A percentile compares a stretch with the other conserved stretches of the same genome.
Conservation (phyloP, 2,888 invertebrate genomes). For the Catocala nupta region DNA sequence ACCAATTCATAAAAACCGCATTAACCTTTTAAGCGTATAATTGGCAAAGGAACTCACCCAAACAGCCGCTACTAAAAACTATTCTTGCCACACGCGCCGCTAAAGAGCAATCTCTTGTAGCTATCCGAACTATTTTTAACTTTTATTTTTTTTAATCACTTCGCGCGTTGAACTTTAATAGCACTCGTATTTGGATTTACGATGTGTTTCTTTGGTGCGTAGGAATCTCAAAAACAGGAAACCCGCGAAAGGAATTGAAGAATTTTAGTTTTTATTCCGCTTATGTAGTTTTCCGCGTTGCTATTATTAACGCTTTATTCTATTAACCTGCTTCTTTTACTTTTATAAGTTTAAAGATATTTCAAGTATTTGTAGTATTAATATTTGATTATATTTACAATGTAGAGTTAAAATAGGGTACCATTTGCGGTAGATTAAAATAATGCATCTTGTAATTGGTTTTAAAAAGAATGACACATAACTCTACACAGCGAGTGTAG, state of each 20-base stretch:
- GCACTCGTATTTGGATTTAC: constrained; percentile 53
- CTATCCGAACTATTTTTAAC: constrained; percentile 45
- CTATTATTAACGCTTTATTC: constrained; percentile 9
- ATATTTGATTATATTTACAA: neutral
- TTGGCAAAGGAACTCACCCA: constrained; percentile 43
- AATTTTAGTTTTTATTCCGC: constrained; percentile 5
- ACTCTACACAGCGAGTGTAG: no score
- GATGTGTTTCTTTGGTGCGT: constrained; percentile 39
- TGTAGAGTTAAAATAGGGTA: no score
- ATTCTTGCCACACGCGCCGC: constrained; percentile 47
- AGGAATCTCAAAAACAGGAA: constrained; percentile 51
- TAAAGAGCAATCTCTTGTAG: constrained; percentile 60
- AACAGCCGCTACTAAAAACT: constrained; percentile 30
- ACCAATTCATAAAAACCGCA: constrained; percentile 24
- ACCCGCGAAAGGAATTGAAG: constrained; percentile 25
- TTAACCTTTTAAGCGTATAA: constrained; percentile 17
- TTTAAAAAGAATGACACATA: no score
- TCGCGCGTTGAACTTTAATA: constrained; percentile 43
- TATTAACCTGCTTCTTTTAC: neutral
- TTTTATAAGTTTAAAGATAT: neutral
- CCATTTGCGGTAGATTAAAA: no score
- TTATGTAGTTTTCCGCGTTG: constrained; percentile 29
- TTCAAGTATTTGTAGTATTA: neutral
- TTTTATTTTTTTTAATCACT: constrained; percentile 40
- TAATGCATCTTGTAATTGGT: no score